Percentiles rank a stretch among this genome's conserved stretches.
Conservation (phyloP, 2,113 vertebrate species). For the Notothenia coriiceps region DNA sequence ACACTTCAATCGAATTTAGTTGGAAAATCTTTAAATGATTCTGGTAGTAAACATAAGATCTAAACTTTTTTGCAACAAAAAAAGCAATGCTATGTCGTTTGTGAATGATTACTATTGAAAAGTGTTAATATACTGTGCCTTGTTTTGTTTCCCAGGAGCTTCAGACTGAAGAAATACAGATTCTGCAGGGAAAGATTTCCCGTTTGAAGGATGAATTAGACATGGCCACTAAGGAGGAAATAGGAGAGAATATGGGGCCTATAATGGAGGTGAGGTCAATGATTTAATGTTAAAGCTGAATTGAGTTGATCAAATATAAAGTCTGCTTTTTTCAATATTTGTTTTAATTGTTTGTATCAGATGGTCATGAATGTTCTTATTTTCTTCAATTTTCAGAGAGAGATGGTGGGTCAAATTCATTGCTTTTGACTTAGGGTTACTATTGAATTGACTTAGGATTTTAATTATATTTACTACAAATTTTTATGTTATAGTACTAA, state of each 20-base stretch:
- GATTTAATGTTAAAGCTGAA: not conserved
- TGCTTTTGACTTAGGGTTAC: no score
- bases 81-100: no score
- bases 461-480: no score
- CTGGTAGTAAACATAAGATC: not conserved
- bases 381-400: conserved; percentile 4
- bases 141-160: conserved; percentile 83
- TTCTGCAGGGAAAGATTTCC: conserved; percentile 92
- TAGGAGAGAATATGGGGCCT: conserved; percentile 92
- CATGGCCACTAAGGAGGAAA: conserved; percentile 79
- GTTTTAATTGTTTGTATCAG: not conserved
- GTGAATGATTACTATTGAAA: not conserved
- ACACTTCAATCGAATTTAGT: not conserved
- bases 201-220: conserved; percentile 89
- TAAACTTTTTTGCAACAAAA: not conserved
- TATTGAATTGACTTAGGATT: no score
- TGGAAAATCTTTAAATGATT: not conserved
- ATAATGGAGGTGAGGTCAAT: conserved; percentile 86
- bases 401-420: no score
- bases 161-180: conserved; percentile 89
- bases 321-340: not conserved
- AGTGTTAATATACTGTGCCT: not conserved
- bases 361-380: not conserved
- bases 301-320: not conserved
- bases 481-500: no score